Percentiles rank a stretch among this genome's conserved stretches.
Conservation (phyloP, 1,140 invertebrate species). For the Bombus terrestris region DNA sequence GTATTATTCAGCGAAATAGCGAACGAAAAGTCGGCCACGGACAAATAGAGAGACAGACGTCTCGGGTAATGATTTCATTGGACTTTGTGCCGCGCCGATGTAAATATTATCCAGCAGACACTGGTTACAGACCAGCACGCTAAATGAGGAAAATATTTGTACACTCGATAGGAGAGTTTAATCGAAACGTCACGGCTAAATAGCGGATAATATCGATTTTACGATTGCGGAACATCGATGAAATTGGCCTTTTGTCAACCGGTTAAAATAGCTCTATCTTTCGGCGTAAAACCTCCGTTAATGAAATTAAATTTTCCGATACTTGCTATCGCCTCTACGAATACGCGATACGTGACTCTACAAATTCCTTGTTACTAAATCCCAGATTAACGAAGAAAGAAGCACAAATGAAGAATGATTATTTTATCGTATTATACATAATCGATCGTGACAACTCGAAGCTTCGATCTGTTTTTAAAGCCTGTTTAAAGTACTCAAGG, state of each 20-base stretch:
- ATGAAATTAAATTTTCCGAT: neutral
- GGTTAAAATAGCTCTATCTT: neutral
- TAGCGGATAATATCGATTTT: conserved; percentile 17
- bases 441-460: neutral
- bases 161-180: conserved; percentile 25
- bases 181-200: conserved; percentile 25
- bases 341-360: neutral
- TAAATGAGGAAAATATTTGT: conserved; percentile 44
- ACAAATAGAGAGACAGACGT: conserved; percentile 46
- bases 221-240: neutral
- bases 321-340: no score
- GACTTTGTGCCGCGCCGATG: conserved; percentile 46
- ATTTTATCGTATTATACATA: neutral
- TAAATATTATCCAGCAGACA: conserved; percentile 50
- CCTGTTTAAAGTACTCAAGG: no score
- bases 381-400: no score
- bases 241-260: conserved; percentile 9
- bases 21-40: conserved; percentile 44
- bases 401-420: neutral
- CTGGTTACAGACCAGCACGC: conserved; percentile 26
- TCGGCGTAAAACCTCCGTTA: neutral
- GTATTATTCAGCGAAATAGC: conserved; percentile 23
- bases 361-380: neutral
- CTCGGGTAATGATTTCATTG: conserved; percentile 50
- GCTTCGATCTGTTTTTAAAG: neutral